Conservation (phyloP, 2,113 vertebrate genomes). For the Sakesphorus luctuosus region DNA sequence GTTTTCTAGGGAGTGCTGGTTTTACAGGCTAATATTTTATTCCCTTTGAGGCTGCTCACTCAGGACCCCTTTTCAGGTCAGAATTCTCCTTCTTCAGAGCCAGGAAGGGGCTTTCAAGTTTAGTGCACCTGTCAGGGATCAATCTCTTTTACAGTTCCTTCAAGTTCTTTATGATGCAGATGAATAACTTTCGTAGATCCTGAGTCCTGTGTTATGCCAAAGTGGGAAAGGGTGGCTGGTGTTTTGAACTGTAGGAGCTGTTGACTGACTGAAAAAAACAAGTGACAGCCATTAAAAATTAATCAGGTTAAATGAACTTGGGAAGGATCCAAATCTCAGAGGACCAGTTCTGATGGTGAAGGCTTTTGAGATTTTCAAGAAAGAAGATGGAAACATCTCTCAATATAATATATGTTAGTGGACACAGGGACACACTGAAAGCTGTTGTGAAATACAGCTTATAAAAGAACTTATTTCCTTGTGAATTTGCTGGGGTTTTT, state of each 20-base stretch:
- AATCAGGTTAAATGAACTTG: conserved; percentile 30
- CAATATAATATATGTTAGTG: not conserved
- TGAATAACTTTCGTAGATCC: conserved; percentile 29
- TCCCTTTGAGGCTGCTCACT: conserved; percentile 52
- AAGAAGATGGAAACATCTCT: not conserved
- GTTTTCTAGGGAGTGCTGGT: conserved; percentile 31
- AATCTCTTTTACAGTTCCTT: conserved; percentile 55
- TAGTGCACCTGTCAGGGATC: conserved; percentile 41
- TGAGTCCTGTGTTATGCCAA: not conserved
- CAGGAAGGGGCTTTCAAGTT: conserved; percentile 58
- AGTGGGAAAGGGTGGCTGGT: not conserved
- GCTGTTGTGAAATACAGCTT: not conserved
- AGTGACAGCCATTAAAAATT: conserved; percentile 40
- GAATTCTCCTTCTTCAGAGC: conserved; percentile 58
- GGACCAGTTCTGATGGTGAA: not conserved
- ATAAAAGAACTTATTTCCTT: not conserved
- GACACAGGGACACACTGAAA: not conserved
- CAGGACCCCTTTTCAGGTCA: conserved; percentile 54
- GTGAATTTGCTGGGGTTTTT: not conserved
- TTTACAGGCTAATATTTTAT: conserved; percentile 63
- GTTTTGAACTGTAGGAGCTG: conserved; percentile 41
- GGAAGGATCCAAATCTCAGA: not conserved
- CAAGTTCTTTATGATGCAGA: conserved; percentile 64
- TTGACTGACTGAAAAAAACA: conserved; percentile 32
- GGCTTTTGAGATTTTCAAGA: not conserved